Base-by-base conservation (phyloP, 2,113 vertebrate genomes). In the Gasterosteus aculeatus region DNA sequence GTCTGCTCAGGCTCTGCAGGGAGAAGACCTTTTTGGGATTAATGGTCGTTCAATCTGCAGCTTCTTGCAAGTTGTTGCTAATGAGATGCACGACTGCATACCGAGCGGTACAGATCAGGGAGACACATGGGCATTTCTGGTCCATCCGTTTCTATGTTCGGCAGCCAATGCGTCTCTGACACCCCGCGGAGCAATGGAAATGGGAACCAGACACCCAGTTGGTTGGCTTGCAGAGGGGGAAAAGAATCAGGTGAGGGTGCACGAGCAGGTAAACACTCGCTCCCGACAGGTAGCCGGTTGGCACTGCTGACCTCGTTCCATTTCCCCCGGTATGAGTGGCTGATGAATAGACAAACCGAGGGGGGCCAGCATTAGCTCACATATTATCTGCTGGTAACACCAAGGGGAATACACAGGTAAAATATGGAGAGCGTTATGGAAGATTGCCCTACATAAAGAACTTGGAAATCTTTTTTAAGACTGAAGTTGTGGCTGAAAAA, bases 161-260 rank as follows among this genome's bases (percentile, higher is more conserved):
- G 83, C 79, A 69, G 78, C 80, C 38, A 82, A 82, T 89, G 87
- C 19, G 49, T 92, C 88, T 89, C 82, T 88, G 87, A 87, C 88
- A 87, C 76, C 57, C 71, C 44, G 49, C 46, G 69, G 70, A 39
- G 66, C 7, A 18, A 67, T 66, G 64, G 65, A 84, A 84, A 60
- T 76, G 84, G 72, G 1, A 87, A 71, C 38, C 29, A 74, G 57
- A 71, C 19, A 7, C 57, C 62, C 38, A 41, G 65, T 41, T 57
- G 61, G 26, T 11, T 58, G 39, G 72, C 41, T 71, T 60, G 16
- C 6, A 0, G 31, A 31, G 47, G 59, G 79, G 26, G 59, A 80
- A 33, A 46, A 47, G 33, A 46, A 76, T 72, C 57, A 65, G 39
- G 65, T n/a, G 35, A 26, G 46, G 6, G 5, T 0, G 16, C 33